phyloP scores from a whole-genome alignment of 2,888 invertebrate species.

The Augochlorella aurata region DNA sequence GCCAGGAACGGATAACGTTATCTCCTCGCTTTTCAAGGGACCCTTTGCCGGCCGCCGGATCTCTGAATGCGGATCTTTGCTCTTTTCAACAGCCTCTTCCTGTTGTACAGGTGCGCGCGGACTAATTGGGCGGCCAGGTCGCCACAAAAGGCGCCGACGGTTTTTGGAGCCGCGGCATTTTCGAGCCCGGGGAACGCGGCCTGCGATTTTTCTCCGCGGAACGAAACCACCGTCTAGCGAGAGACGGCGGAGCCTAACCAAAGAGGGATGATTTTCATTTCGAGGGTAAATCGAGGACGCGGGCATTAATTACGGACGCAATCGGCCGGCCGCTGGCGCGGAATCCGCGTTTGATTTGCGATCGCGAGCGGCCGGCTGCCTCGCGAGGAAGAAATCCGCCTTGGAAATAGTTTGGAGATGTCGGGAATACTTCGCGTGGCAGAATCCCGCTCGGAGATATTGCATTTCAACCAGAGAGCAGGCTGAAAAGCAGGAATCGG shows the following conservation, averaged over 20 bases:
- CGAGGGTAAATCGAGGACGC: constrained; percentile 15
- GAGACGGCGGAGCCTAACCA: too few relatives aligned
- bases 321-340: constrained; percentile 41
- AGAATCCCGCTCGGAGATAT: constrained; percentile 66
- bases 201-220: too few relatives aligned
- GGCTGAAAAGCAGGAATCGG: constrained; percentile 65
- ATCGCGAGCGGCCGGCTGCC: not conserved
- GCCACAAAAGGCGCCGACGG: constrained; percentile 16
- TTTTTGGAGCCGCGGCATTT: too few relatives aligned
- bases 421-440: constrained; percentile 67
- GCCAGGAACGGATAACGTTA: constrained; percentile 26
- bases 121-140: constrained; percentile 40
- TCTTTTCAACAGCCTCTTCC: constrained; percentile 26
- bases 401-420: constrained; percentile 72
- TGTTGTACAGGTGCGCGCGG: constrained; percentile 4
- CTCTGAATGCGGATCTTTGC: constrained; percentile 26
- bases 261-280: constrained; percentile 18
- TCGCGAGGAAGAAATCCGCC: constrained; percentile 46
- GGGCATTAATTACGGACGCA: constrained; percentile 38
- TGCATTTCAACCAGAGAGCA: constrained; percentile 62
- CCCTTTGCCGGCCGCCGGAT: not conserved
- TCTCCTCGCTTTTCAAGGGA: constrained; percentile 36
- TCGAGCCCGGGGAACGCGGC: too few relatives aligned
- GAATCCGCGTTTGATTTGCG: constrained; percentile 37
- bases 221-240: not conserved